These are phyloP conservation scores for Electrona antarctica DNA, from an alignment of 2,113 vertebrate species.

Conservation along the genomic window DNA sequence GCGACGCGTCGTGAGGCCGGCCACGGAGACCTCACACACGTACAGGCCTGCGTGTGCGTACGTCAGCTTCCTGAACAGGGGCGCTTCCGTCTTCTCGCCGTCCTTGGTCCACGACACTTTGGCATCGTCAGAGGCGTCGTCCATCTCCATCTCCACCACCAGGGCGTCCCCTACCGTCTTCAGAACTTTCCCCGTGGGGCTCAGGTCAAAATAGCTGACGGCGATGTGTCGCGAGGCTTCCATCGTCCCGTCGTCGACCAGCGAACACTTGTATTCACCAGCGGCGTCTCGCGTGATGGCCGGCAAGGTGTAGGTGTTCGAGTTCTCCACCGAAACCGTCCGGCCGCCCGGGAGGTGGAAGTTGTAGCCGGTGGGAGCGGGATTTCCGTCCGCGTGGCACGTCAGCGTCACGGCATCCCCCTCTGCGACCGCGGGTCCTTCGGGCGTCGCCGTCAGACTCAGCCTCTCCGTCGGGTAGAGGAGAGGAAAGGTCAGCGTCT, in stretches of 20 bases:
- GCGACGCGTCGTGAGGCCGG: slow-evolving; percentile 83
- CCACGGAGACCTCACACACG: slow-evolving; percentile 81
- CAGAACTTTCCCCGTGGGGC: slow-evolving; percentile 80
- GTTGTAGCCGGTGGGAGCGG: slow-evolving; percentile 85
- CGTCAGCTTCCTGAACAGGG: slow-evolving; percentile 80
- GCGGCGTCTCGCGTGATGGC: slow-evolving; percentile 81
- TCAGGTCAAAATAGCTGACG: slow-evolving; percentile 87
- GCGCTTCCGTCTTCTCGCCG: slow-evolving; percentile 50
- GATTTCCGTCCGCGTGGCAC: slow-evolving; percentile 88
- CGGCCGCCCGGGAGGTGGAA: slow-evolving; percentile 80
- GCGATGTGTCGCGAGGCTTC: slow-evolving; percentile 76
- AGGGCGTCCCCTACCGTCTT: slow-evolving; percentile 83
- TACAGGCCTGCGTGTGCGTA: slow-evolving; percentile 86
- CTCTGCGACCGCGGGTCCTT: slow-evolving; percentile 83
- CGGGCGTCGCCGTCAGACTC: slow-evolving; percentile 80
- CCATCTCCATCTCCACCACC: slow-evolving; percentile 80
- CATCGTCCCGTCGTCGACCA: slow-evolving; percentile 79
- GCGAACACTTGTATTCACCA: slow-evolving; percentile 86
- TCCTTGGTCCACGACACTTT: slow-evolving; percentile 85
- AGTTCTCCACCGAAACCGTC: slow-evolving; percentile 57
- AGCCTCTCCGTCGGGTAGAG: slow-evolving; percentile 89
- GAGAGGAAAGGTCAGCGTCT: slow-evolving; percentile 78
- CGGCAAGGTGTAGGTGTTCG: slow-evolving; percentile 74
- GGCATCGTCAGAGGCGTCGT: slow-evolving; percentile 81
- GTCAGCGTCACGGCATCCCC: slow-evolving; percentile 86